Evolutionary conservation across 2,797 vertebrate species (phyloP), one percentile per base, ranked within the genome.

Genomic region (Ambastaia sidthimunki): DNA sequence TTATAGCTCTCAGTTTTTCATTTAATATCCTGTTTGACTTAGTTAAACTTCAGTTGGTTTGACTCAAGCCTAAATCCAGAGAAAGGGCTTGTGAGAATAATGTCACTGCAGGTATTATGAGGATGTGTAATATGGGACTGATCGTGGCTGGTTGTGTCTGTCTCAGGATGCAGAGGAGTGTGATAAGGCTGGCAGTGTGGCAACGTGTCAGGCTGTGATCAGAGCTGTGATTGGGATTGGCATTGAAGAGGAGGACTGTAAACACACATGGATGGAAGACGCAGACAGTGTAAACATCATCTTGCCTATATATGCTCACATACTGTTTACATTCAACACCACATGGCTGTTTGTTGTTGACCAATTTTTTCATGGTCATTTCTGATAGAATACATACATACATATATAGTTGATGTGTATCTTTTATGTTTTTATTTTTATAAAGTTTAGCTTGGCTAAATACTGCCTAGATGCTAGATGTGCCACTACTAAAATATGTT

Each of bases 201-300:
- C 95, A 67, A 99, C 98, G 0, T 99, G 98, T 87, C 98, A 99
- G 90, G 96, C 98, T 0, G 94, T 98, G 82, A 97, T 99, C 89
- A 91, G 97, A 70, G 98, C 97, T 0, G 97, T 99, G 81, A 98
- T 99, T 1, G 98, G 98, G 6, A 99, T 98, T 3, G 98, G 97
- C 74, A 98, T 99, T 0, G 97, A 99, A 83, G 98, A 99, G 15
- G 98, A 99, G 75, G 98, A 99, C 84, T 92, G 96, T 82, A 99
- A 99, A 77, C 98, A 99, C 86, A 98, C 98, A 44, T 99, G 98
- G 98, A 99, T 99, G 98, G 98, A 99, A 84, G 98, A 99, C 5
- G 93, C 98, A 0, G 98, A 99, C 84, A 99, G 98, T 48, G 98
- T 99, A 88, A 85, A 95, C 83, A 47, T 69, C 18, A 15, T 69